A percentile compares a stretch with the other conserved stretches of the same genome.
Evolutionary conservation across 2,113 vertebrate species (phyloP).

Genomic region (Gnathonemus echidnorhynchus): DNA sequence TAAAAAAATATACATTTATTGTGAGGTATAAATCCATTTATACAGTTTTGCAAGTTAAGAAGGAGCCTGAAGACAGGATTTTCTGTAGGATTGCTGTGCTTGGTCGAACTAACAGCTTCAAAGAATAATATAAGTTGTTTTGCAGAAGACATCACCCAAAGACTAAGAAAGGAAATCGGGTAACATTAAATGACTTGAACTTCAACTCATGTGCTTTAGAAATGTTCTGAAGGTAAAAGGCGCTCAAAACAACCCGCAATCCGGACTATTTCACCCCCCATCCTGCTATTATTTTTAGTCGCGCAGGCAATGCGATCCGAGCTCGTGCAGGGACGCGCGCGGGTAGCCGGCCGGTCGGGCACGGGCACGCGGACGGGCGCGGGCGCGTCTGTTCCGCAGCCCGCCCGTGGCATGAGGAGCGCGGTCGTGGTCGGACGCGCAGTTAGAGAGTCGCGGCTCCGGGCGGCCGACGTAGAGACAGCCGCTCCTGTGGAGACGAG

Average conservation of each 20-base stretch:
- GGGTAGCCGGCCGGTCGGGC: not conserved
- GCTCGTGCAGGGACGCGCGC: constrained; percentile 9
- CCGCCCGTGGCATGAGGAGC: not conserved
- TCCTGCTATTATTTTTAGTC: not conserved
- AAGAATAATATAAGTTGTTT: not conserved
- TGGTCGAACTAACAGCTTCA: not conserved
- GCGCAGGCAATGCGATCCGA: not conserved
- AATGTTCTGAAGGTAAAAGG: not conserved
- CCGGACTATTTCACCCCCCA: not conserved
- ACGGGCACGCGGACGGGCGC: not conserved
- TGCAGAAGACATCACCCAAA: not conserved
- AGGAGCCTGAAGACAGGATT: not conserved
- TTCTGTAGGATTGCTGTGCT: not conserved
- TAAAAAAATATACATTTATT: not conserved
- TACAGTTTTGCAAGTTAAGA: not conserved
- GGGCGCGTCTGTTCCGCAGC: constrained; percentile 10
- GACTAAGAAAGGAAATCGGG: not conserved
- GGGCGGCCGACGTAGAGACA: not conserved
- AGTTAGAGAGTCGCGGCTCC: not conserved
- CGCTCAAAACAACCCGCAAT: not conserved
- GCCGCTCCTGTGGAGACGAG: not conserved
- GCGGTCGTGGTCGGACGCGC: not conserved
- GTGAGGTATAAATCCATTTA: not conserved
- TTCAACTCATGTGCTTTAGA: not conserved
- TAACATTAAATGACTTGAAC: not conserved